A percentile compares a stretch with the other conserved stretches of the same genome.
Evolutionary conservation across 1,140 invertebrate species (phyloP).

Genomic region (Ceratosolen fusciceps): DNA sequence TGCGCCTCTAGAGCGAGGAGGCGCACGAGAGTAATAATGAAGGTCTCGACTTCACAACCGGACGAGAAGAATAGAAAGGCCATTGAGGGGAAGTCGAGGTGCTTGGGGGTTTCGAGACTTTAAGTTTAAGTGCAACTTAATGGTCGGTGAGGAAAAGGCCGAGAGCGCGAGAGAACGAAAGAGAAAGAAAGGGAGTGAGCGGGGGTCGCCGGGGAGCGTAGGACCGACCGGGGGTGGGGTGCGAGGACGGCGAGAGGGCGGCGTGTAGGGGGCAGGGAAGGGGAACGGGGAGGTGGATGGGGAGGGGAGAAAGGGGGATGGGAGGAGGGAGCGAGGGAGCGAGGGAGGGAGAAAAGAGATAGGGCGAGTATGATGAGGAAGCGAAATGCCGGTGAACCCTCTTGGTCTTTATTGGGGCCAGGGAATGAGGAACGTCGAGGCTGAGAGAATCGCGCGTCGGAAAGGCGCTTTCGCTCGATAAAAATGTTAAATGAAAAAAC

Average conservation of each 20-base stretch:
- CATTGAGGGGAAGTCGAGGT: constrained; percentile 24
- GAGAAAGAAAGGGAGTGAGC: neutral
- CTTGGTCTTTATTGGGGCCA: constrained; percentile 12
- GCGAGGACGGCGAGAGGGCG: neutral
- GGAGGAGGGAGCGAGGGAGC: neutral
- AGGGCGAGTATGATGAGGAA: constrained; percentile 26
- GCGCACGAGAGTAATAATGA: constrained; percentile 25
- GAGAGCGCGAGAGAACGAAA: constrained; percentile 8
- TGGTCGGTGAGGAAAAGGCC: constrained; percentile 12
- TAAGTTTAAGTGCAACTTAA: constrained; percentile 37
- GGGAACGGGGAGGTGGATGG: neutral
- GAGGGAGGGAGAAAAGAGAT: constrained; percentile 18
- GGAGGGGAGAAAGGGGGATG: constrained; percentile 47
- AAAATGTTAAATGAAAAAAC: constrained; percentile 2
- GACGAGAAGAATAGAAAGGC: constrained; percentile 38
- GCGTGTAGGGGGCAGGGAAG: constrained; percentile 7
- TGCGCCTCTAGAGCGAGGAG: neutral
- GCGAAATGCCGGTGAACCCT: constrained; percentile 50
- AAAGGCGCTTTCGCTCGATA: constrained; percentile 7
- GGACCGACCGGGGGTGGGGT: too few species aligned
- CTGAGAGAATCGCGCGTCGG: neutral
- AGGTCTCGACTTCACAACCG: constrained; percentile 13
- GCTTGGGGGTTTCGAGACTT: constrained; percentile 35
- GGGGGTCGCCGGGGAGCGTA: too few species aligned
- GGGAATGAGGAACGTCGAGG: constrained; percentile 10